phyloP scores from a whole-genome alignment of 2,113 vertebrate genomes.

The Neopipo cinnamomea region DNA sequence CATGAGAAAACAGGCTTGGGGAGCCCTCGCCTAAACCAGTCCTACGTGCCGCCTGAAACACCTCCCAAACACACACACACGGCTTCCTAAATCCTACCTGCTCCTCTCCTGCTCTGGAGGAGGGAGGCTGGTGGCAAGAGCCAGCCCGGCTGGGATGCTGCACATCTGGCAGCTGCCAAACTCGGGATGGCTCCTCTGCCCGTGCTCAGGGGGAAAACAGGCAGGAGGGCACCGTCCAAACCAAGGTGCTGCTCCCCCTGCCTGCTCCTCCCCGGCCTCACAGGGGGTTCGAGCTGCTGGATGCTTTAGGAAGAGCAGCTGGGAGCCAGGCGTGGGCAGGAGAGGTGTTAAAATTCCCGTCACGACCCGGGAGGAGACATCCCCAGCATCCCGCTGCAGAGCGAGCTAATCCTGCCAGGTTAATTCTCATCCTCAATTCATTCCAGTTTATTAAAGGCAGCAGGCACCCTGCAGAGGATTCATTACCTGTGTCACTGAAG shows the following conservation, averaged over 20 bases:
- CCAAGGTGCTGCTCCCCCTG: background rate
- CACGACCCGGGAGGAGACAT: constrained; percentile 11
- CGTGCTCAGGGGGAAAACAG: rapidly evolving
- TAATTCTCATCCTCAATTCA: constrained; percentile 69
- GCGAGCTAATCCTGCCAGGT: constrained; percentile 69
- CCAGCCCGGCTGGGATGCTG: background rate
- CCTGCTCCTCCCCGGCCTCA: background rate
- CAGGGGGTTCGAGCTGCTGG: background rate
- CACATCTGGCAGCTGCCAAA: background rate
- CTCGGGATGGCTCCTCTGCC: background rate
- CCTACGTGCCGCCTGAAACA: background rate
- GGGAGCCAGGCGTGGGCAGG: background rate
- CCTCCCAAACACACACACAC: background rate
- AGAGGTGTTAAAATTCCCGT: constrained; percentile 54
- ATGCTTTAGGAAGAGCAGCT: background rate
- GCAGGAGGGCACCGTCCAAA: background rate
- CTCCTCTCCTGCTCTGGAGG: background rate
- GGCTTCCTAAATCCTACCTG: background rate
- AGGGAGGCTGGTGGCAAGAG: background rate
- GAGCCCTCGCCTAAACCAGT: background rate
- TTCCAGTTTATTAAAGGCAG: constrained; percentile 71
- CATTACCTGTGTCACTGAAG: constrained; percentile 70
- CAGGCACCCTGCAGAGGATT: constrained; percentile 65
- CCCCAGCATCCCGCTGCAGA: constrained; percentile 53
- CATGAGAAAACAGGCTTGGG: background rate